Evolutionary conservation across 2,113 vertebrate species (phyloP), one percentile per base, ranked within the genome.

Genomic region (Rousettus leschenaultii): DNA sequence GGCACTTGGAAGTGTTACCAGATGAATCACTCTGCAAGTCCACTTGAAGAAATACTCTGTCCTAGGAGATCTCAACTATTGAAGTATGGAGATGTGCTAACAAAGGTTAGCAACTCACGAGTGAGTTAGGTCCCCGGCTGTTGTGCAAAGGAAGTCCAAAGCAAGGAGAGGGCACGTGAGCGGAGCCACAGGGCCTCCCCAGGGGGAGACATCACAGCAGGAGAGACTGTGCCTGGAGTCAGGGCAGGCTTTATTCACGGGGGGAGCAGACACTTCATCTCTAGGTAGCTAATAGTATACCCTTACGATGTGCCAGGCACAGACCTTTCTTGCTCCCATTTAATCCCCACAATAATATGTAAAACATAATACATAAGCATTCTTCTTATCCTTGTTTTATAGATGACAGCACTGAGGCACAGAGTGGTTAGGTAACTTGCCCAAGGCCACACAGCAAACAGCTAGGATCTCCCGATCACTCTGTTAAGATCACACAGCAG

Each of bases 141-240:
- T 19, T n/a, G 11, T 28, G 51, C n/a, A 53, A 33, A 48, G 57
- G 18, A 87, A 30, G 33, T 40, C n/a, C 16, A 78, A 61, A 70
- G 73, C 74, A 40, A 35, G 61, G 43, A 53, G 21, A 7, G 12
- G 48, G 35, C 15, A 10, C 4, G 24, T 38, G 55, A 74, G 30
- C 24, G 0, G 0, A 71, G 55, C 78, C 82, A 8, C 51, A 21
- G 66, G 63, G 33, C 75, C 51, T 43, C 28, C 13, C 4, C 7
- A 7, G 30, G 0, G 16, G 19, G 53, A 73, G 30, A 3, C 2
- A 3, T n/a, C 15, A 0, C 18, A 0, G 24, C 9, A 3, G 16
- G 61, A 55, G 51, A 7, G 21, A 11, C 45, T 19, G 11, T 13
- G 19, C 33, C 16, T 18, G 12, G 30, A 12, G 26, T 6, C 22